Evolutionary conservation across 2,888 invertebrate species (phyloP).

Genomic region (Eupithecia centaureata): DNA sequence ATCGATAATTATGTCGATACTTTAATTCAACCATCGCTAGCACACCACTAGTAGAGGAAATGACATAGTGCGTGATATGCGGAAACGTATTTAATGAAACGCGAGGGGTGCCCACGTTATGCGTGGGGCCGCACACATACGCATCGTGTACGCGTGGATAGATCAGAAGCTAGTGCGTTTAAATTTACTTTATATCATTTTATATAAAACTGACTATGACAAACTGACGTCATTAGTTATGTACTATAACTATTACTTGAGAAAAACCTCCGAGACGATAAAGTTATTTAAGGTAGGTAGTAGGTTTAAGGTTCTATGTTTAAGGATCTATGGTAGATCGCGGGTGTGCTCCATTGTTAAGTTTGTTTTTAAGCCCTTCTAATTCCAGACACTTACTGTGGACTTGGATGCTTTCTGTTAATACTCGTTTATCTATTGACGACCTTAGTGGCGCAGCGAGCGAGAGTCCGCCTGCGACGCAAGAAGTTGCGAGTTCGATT

Average conservation of each 20-base stretch:
- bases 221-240: neutral
- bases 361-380: neutral
- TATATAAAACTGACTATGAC: no score
- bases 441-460: no score
- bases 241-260: no score
- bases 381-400: neutral
- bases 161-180: neutral
- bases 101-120: constrained; percentile 72
- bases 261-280: no score
- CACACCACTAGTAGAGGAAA: constrained; percentile 73
- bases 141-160: constrained; percentile 10
- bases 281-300: no score
- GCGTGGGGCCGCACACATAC: constrained; percentile 60
- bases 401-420: no score
- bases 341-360: no score
- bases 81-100: constrained; percentile 84
- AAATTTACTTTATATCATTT: constrained; percentile 10
- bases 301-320: no score
- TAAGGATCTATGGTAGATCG: no score
- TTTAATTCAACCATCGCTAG: constrained; percentile 12
- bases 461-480: no score
- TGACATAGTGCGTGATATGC: constrained; percentile 84
- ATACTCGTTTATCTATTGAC: no score
- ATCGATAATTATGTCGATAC: constrained; percentile 54
- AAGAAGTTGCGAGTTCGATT: no score